Base-by-base conservation (phyloP, 2,888 invertebrate genomes). In the Bombyx huttoni region DNA sequence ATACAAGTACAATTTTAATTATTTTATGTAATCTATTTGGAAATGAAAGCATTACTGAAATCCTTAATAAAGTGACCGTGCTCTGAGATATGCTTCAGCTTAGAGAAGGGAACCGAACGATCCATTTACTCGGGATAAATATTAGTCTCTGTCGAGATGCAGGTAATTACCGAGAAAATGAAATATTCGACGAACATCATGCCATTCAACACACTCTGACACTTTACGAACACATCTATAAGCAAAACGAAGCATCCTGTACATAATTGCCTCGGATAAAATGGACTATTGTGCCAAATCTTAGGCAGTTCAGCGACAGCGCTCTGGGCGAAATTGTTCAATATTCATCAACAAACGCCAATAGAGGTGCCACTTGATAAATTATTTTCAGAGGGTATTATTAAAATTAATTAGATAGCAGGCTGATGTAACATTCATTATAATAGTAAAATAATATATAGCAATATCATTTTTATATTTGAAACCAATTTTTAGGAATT, bases 211-310 rank as follows among this genome's bases (percentile, higher is more conserved):
- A 75, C 75, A 70, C 70, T 62, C 70, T 58, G 66, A 65, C 65
- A 64, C 68, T 67, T 61, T 52, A 56, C 69, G 64, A 64, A 67
- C 61, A 63, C 63, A 72, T 74, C 65, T 68, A 63, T 64, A 65
- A 68, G 63, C 67, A 69, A 67, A 70, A 68, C 68, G 69, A 64
- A 59, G 53, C 50, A 64, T 50, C 61, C 81, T 83, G 84, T 71
- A 77, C 68, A 74, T 82, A 82, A 84, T 81, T 78, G 83, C 72
- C 65, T 73, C 65, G 70, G 70, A 71, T 72, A 75, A 79, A 78
- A 81, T 73, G 73, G 69, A 73, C 72, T 73, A 74, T 71, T 73
- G 64, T 68, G 65, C 60, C 58, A 58, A 57, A 59, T 64, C 64
- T 67, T 59, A 66, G 62, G 64, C 58, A 63, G 60, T 62, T 62